A percentile compares a stretch with the other conserved stretches of the same genome.
Conservation (phyloP, 2,113 vertebrate genomes). For the Tinamus guttatus region DNA sequence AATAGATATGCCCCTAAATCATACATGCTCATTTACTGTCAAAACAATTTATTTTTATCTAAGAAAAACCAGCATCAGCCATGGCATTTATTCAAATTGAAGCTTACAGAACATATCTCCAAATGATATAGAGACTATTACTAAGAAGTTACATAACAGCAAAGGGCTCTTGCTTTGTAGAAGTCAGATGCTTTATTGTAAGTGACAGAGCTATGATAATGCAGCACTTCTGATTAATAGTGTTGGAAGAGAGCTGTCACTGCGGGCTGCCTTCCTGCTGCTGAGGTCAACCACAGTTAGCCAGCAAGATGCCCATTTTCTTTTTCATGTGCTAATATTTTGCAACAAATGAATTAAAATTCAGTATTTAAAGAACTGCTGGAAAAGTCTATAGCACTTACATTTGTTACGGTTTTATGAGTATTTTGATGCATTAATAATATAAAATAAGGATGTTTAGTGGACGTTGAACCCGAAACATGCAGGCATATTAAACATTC, state of each 20-base stretch:
- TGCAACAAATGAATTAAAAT: not conserved
- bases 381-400: not conserved
- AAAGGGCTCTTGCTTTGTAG: not conserved
- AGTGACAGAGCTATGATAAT: not conserved
- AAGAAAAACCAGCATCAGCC: not conserved
- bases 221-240: not conserved
- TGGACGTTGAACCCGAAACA: fast-evolving
- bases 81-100: not conserved
- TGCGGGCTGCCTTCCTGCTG: fast-evolving
- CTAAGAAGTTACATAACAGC: not conserved
- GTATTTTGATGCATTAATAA: not conserved
- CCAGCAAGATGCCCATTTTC: not conserved
- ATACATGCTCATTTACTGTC: not conserved
- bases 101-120: not conserved
- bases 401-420: not conserved
- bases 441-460: not conserved
- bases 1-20: not conserved
- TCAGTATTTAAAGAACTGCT: not conserved
- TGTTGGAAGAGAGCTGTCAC: not conserved
- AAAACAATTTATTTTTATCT: not conserved
- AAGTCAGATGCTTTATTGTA: not conserved
- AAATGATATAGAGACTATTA: not conserved
- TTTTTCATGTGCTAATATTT: not conserved
- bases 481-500: not conserved
- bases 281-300: not conserved